A percentile compares a stretch with the other conserved stretches of the same genome.
Evolutionary conservation across 2,113 vertebrate species (phyloP).

Genomic region (Spizaetus ornatus): DNA sequence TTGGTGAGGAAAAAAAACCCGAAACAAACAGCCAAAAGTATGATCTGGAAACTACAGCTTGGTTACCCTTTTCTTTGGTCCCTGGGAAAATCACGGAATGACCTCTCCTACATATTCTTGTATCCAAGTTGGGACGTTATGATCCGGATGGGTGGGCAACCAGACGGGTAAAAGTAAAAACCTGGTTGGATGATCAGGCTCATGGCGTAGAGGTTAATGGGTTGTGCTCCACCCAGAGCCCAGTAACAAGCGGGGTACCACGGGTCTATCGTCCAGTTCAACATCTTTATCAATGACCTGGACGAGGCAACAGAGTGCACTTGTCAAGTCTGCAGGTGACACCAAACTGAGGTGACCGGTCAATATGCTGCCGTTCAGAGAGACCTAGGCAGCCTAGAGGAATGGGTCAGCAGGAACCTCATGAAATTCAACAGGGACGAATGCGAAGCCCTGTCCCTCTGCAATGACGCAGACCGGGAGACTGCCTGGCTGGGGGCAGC

Average conservation of each 20-base stretch:
- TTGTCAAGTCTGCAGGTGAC: neutral
- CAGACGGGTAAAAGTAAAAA: neutral
- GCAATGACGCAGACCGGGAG: fast-evolving
- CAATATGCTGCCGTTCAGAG: neutral
- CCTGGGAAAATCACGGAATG: neutral
- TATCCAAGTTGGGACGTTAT: neutral
- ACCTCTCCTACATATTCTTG: neutral
- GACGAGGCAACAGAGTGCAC: neutral
- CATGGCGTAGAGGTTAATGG: neutral
- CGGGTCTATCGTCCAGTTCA: fast-evolving
- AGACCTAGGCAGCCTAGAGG: neutral
- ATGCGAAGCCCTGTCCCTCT: neutral
- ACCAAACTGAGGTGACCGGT: neutral
- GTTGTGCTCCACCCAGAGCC: neutral
- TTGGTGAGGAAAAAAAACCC: neutral
- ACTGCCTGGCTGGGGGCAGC: neutral
- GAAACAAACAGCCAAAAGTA: neutral
- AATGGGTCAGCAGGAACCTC: neutral
- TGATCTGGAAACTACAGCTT: neutral
- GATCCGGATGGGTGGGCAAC: neutral
- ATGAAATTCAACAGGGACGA: neutral
- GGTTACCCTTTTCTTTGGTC: neutral
- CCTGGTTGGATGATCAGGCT: neutral
- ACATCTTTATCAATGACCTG: neutral
- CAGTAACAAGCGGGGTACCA: neutral